Conservation (phyloP, 2,797 vertebrate genomes). For the Alosa sapidissima region DNA sequence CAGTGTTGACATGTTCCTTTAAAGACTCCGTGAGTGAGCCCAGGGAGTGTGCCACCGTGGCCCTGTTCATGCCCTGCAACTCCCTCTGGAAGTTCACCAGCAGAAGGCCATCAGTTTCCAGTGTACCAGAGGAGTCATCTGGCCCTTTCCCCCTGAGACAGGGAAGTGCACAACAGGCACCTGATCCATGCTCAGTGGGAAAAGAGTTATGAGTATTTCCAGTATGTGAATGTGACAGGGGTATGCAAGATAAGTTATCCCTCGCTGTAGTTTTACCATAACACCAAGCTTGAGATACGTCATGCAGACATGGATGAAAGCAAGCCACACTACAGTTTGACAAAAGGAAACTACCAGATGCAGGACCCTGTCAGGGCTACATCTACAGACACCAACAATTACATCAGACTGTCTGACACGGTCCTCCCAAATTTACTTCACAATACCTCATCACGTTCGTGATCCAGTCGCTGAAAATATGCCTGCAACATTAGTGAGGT, state of each 20-base stretch:
- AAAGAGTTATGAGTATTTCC: background rate
- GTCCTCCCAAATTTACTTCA: background rate
- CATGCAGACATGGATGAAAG: background rate
- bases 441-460: background rate
- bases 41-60: background rate
- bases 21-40: background rate
- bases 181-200: background rate
- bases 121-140: background rate
- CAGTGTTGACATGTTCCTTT: too few species aligned
- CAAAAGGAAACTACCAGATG: background rate
- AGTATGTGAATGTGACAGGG: background rate
- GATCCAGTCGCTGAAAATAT: background rate
- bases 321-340: background rate
- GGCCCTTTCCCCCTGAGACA: background rate
- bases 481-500: background rate
- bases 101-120: background rate
- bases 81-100: background rate
- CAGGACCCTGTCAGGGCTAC: background rate
- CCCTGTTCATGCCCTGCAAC: background rate
- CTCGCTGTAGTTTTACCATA: background rate
- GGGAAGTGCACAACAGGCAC: background rate
- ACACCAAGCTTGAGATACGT: background rate
- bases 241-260: background rate
- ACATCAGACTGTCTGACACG: background rate
- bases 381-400: conserved; percentile 3